Conservation (phyloP, 2,113 vertebrate genomes). For the Aptenodytes forsteri region DNA sequence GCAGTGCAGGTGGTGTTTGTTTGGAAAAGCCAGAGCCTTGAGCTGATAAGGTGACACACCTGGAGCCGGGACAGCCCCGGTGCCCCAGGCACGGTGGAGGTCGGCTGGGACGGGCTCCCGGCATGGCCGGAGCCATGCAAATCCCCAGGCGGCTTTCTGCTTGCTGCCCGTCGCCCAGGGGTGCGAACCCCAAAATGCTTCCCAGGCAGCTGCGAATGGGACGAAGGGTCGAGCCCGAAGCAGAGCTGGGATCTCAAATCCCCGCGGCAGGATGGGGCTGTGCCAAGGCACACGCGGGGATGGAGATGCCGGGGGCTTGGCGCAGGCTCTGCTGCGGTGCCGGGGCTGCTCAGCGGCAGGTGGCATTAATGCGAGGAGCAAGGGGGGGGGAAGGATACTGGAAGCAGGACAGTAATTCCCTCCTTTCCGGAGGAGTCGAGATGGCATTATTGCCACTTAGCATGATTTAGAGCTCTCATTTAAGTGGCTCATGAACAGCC, state of each 20-base stretch:
- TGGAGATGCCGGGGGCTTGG: neutral
- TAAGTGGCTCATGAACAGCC: constrained; percentile 25
- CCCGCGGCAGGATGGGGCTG: neutral
- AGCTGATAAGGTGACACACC: neutral
- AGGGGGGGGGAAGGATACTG: neutral
- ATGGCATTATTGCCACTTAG: constrained; percentile 28
- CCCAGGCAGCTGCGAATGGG: neutral
- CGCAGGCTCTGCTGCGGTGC: neutral
- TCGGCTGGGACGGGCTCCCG: neutral
- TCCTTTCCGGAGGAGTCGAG: neutral
- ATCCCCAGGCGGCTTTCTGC: neutral
- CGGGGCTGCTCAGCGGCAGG: neutral
- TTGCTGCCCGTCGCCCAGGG: rapidly evolving
- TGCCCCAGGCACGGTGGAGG: neutral
- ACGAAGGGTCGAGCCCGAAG: neutral
- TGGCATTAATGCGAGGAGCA: neutral
- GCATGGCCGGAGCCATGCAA: rapidly evolving
- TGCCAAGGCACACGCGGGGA: neutral
- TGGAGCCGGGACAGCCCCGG: neutral
- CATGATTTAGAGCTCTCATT: constrained; percentile 48
- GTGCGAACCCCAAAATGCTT: neutral
- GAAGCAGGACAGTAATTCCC: constrained; percentile 19
- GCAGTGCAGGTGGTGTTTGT: neutral
- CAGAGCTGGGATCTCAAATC: neutral
- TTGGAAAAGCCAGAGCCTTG: neutral